Base-by-base conservation (phyloP, 2,113 vertebrate species). In the Sorex araneus region DNA sequence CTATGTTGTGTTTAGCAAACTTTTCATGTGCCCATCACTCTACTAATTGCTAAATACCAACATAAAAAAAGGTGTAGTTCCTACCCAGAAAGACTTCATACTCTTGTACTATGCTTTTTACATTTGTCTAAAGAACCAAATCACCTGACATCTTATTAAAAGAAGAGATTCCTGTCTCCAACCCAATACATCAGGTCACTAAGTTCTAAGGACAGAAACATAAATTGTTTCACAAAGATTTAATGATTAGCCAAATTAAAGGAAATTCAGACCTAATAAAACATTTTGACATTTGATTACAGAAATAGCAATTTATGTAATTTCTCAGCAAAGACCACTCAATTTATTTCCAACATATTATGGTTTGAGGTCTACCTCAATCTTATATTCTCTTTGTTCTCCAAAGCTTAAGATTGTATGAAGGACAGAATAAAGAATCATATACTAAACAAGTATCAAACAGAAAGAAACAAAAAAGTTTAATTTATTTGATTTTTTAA, bases 371-470 rank as follows among this genome's bases (percentile, higher is more conserved):
- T 54, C 54, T 15, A 13, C 71, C 8, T 57, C 69, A 87, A 15
- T 40, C 21, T 73, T 73, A 82, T 3, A 82, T 21, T 64, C 43
- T 89, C n/a, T 64, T 77, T 84, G 32, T 9, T 75, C 36, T 2
- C 36, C 12, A 73, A 45, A 25, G 3, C 67, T 73, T 54, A 90
- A 70, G 25, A 64, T 0, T 69, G 19, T 63, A 6, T 16, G 80
- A 86, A 86, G 1, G 78, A 45, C 1, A 60, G 43, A 92, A 76
- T 64, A 87, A 74, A 64, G n/a, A 84, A 94, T 57, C 43, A 91
- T 7, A 57, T 57, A 3, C 77, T 90, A 82, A 94, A 85, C 57
- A 92, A 89, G 64, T n/a, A 91, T 30, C 4, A 47, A 32, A 57
- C 11, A 34, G 45, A 36, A 83, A 8, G 10, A 11, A 77, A 36